Evolutionary conservation across 2,888 invertebrate species (phyloP).

Genomic region (Lissocephala sabroskyi): DNA sequence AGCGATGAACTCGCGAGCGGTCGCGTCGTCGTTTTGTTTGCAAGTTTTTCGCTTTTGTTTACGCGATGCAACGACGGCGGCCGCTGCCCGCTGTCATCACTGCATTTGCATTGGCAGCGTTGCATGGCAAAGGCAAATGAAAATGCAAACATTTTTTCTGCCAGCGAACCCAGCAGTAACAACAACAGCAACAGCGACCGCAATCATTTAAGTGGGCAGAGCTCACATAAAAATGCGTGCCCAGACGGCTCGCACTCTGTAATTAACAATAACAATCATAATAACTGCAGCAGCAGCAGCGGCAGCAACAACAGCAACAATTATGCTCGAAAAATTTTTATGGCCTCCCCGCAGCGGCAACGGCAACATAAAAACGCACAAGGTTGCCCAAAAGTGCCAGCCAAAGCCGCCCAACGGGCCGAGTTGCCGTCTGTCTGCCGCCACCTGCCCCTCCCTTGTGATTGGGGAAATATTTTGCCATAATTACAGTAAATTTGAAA

Average conservation of each 20-base stretch:
- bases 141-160: slow-evolving; percentile 30
- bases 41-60: slow-evolving; percentile 30
- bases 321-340: slow-evolving; percentile 45
- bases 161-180: slow-evolving; percentile 1
- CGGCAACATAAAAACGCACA: no score
- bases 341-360: slow-evolving; percentile 14
- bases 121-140: slow-evolving; percentile 19
- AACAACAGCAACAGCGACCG: slow-evolving; percentile 13
- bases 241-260: background rate
- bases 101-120: slow-evolving; percentile 25
- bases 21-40: slow-evolving; percentile 19
- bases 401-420: no score
- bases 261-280: slow-evolving; percentile 19
- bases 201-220: slow-evolving; percentile 41
- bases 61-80: slow-evolving; percentile 6
- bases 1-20: slow-evolving; percentile 64
- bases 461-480: no score
- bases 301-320: slow-evolving; percentile 21
- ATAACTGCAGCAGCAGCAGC: background rate
- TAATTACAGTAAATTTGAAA: no score
- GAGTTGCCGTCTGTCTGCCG: no score
- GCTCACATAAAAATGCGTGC: slow-evolving; percentile 12
- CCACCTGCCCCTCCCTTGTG: no score
- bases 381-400: no score
- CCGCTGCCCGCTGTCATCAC: no score